These are phyloP conservation scores for Sternarchorhynchus goeldii DNA, from an alignment of 2,797 vertebrate species.

Conservation along the genomic window DNA sequence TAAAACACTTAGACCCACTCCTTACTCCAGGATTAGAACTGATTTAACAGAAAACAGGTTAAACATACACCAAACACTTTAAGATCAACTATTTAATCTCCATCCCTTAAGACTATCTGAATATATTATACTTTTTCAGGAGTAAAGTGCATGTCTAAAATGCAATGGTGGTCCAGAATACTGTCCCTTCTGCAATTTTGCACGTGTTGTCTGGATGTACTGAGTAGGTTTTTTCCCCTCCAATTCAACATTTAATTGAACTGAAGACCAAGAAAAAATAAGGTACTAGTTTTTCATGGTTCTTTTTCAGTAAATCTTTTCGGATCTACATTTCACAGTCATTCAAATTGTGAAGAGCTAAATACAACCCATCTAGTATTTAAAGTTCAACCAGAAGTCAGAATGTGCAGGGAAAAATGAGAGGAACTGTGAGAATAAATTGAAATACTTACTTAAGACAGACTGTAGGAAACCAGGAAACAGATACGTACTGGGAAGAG, in stretches of 20 bases:
- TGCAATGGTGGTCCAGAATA: constrained; percentile 27
- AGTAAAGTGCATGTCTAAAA: constrained; percentile 49
- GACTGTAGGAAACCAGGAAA: not conserved
- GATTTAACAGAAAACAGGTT: not conserved
- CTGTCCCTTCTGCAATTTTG: constrained; percentile 1
- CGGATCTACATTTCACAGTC: not conserved
- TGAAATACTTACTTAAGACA: not conserved
- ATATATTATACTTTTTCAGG: not conserved
- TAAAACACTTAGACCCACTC: not conserved
- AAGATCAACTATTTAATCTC: not conserved
- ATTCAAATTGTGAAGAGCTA: not conserved
- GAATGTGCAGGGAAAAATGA: not conserved
- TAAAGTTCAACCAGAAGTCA: not conserved
- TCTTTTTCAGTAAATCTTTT: not conserved
- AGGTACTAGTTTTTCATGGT: no score
- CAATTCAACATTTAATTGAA: not conserved
- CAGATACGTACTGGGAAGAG: not conserved
- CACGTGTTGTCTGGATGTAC: not conserved
- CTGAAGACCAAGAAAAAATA: not conserved
- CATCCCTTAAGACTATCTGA: not conserved
- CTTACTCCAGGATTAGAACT: constrained; percentile 21
- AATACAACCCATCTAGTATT: not conserved
- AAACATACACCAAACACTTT: not conserved
- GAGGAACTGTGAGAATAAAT: not conserved
- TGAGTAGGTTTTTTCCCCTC: not conserved